Evolutionary conservation across 2,888 invertebrate genomes (phyloP).

Genomic region (Oscheius sp.): DNA sequence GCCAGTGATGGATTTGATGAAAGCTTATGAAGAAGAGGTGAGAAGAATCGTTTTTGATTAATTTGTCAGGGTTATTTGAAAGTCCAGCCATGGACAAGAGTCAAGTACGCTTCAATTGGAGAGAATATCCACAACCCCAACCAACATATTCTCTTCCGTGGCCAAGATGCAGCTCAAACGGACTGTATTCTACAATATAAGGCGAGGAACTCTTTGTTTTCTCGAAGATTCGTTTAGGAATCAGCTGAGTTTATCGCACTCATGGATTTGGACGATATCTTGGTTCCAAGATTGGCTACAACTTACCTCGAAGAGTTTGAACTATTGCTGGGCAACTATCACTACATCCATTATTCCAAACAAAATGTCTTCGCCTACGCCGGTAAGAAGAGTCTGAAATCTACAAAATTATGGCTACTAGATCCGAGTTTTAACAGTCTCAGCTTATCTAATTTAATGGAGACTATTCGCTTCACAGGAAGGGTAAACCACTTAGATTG

Average conservation of each 20-base stretch:
- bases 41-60: too few species aligned
- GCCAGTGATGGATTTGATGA: slow-evolving; percentile 8
- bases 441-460: too few species aligned
- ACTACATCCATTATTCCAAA: slow-evolving; percentile 17
- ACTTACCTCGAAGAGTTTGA: slow-evolving; percentile 44
- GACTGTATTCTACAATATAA: slow-evolving; percentile 51
- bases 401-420: too few species aligned
- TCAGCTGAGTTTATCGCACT: slow-evolving; percentile 44
- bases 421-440: too few species aligned
- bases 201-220: too few species aligned
- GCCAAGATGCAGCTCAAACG: slow-evolving; percentile 50
- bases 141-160: slow-evolving; percentile 46
- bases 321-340: background rate
- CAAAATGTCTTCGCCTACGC: background rate
- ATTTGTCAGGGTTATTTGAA: slow-evolving; percentile 10
- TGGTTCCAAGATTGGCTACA: slow-evolving; percentile 39
- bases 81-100: slow-evolving; percentile 35
- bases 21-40: slow-evolving; percentile 23
- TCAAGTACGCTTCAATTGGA: slow-evolving; percentile 33
- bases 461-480: too few species aligned
- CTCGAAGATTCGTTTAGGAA: too few species aligned
- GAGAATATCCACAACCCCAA: slow-evolving; percentile 48
- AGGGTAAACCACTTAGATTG: background rate
- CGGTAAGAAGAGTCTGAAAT: background rate
- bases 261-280: slow-evolving; percentile 49